Base-by-base conservation (phyloP, 2,888 invertebrate genomes). In the Cephonodes hylas region DNA sequence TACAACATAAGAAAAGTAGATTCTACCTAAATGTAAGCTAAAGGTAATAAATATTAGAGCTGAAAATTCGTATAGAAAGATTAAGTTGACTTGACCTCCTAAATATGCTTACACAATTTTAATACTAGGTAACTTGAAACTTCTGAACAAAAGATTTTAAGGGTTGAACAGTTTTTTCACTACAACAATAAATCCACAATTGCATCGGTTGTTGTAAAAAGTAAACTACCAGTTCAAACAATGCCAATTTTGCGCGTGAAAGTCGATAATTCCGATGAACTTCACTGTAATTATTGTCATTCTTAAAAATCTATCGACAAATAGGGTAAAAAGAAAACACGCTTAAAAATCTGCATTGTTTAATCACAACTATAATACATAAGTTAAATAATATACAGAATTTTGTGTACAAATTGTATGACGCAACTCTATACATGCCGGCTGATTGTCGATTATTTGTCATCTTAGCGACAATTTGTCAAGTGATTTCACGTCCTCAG, bases 281-380 rank as follows among this genome's bases (percentile, higher is more conserved):
- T n/a, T 38, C 3, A 38, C 13, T n/a, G n/a, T 5, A n/a, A 38
- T 2, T 25, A 10, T 6, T 7, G 3, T 13, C 22, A 46, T 3
- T 4, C 15, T 5, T 0, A 10, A 25, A 6, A 15, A 6, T 45
- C 48, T 25, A 5, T n/a, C 25, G 7, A n/a, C 48, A 48, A 27
- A 48, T 18, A 53, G 18, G 53, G 18, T 18, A 10, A 31, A 53
- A 53, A 48, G 34, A 20, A 53, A 53, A 53, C 53, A 31, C 53
- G 53, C 53, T 31, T 31, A 31, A 53, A 53, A 53, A 53, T 53
- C 53, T 53, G 53, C 53, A 53, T 53, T 27, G 53, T 53, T 53
- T 53, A 53, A 53, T 53, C 53, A 53, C 48, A 53, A 53, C 53
- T 53, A 53, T 53, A 53, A 53, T 53, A 53, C 53, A 53, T 53